Evolutionary conservation across 2,113 vertebrate species (phyloP), one percentile per base, ranked within the genome.

Genomic region (Gobius niger): DNA sequence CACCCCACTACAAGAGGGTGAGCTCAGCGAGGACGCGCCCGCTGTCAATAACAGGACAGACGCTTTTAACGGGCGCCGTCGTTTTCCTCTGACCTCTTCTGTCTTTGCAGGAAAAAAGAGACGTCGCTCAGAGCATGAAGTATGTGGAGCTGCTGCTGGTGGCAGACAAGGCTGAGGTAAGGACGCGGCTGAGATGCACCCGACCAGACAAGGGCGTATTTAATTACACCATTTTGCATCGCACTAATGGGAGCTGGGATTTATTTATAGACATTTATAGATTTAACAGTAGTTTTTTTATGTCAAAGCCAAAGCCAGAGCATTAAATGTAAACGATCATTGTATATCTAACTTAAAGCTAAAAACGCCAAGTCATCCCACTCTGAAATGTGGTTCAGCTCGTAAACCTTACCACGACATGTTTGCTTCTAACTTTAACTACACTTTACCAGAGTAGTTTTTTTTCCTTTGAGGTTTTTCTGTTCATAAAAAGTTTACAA

Each of bases 81-180:
- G 6, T n/a, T 4, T 57, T 60, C 6, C 14, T 14, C n/a, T 40
- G 11, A 47, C 44, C 0, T 52, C 7, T 63, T 34, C 7, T 73
- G 40, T 68, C 13, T 72, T 65, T 56, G 46, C 75, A 99, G 98
- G 90, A 91, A 60, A 95, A 88, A 86, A 93, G 98, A 69, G 96
- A 97, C 13, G 77, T 94, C 75, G 85, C 90, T 50, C 89, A 93
- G 75, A 90, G 89, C 71, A 96, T 91, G 19, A 97, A 96, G 86
- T 99, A 96, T 0, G 98, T 99, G 71, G 98, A 99, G 76, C 93
- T 99, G 68, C 93, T 98, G 81, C 77, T 99, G 0, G 98, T 96
- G 68, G 98, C 97, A 53, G 98, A 99, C 89, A 93, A 95, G 19
- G 92, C 95, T 4, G 96, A 98, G 97, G 98, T 99, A 91, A 95